These are phyloP conservation scores for Rhinolophus sinicus DNA, from an alignment of 2,113 vertebrate genomes.

Conservation along the genomic window DNA sequence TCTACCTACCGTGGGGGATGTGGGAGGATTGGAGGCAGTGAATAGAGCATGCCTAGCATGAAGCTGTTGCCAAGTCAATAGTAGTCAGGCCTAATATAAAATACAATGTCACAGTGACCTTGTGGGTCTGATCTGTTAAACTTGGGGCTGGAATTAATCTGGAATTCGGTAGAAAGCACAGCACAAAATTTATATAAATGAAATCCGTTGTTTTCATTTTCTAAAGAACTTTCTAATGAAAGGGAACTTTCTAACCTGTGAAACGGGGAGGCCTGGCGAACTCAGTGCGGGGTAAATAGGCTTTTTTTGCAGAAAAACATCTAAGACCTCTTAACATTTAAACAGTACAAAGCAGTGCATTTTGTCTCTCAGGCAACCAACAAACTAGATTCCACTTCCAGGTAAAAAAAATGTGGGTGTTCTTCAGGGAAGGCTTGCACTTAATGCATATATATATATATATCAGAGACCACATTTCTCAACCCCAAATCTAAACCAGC, in stretches of 20 bases:
- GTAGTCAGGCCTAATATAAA: not conserved
- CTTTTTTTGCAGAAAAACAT: constrained; percentile 5
- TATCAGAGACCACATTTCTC: not conserved
- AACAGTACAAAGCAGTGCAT: not conserved
- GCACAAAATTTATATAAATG: not conserved
- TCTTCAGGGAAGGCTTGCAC: not conserved
- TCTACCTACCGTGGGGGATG: not conserved
- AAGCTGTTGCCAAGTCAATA: not conserved
- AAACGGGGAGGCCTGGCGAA: not conserved
- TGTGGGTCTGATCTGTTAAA: not conserved
- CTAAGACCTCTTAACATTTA: constrained; percentile 53
- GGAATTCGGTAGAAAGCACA: constrained; percentile 30
- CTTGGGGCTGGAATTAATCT: not conserved
- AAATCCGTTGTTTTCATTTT: not conserved
- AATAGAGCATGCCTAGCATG: fast-evolving
- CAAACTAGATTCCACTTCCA: not conserved
- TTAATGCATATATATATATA: not conserved
- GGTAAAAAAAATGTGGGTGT: not conserved
- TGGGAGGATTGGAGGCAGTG: not conserved
- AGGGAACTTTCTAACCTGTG: not conserved
- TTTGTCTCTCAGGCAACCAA: constrained; percentile 70
- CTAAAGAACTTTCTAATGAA: constrained; percentile 22
- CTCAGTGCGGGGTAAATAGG: not conserved
- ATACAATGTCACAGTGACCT: not conserved
- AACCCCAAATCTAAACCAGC: too few species aligned